These are phyloP conservation scores for Hippoglossus hippoglossus DNA, from an alignment of 2,797 vertebrate species.

Conservation along the genomic window DNA sequence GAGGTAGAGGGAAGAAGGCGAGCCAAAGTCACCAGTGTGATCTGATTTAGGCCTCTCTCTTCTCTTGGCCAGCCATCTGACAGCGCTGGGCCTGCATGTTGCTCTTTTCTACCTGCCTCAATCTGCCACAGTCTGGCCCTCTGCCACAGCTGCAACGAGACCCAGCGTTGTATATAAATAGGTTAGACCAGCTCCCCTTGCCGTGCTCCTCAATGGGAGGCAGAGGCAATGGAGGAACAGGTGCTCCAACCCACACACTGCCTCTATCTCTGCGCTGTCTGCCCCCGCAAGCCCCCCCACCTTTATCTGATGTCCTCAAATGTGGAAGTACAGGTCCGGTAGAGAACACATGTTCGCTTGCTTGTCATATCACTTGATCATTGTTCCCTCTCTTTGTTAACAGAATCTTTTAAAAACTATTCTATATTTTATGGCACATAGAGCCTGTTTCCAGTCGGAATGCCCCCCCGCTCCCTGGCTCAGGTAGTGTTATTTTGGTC, in stretches of 20 bases:
- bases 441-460: slow-evolving; percentile 27
- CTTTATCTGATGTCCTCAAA: slow-evolving; percentile 53
- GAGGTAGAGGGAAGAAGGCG: slow-evolving; percentile 40
- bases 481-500: slow-evolving; percentile 62
- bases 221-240: slow-evolving; percentile 74
- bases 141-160: slow-evolving; percentile 77
- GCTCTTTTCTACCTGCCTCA: slow-evolving; percentile 72
- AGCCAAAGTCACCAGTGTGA: slow-evolving; percentile 65
- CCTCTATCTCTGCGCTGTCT: slow-evolving; percentile 7
- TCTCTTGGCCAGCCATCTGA: slow-evolving; percentile 66
- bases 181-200: slow-evolving; percentile 63
- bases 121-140: slow-evolving; percentile 72
- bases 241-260: slow-evolving; percentile 62
- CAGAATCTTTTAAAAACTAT: neutral
- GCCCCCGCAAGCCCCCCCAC: slow-evolving; percentile 1
- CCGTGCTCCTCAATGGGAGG: slow-evolving; percentile 76
- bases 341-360: neutral
- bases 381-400: slow-evolving; percentile 1
- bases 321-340: slow-evolving; percentile 15
- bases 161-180: slow-evolving; percentile 78
- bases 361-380: neutral
- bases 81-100: slow-evolving; percentile 60
- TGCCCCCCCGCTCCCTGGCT: slow-evolving; percentile 35
- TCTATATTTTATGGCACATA: slow-evolving; percentile 2
- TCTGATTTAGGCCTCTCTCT: slow-evolving; percentile 63